Evolutionary conservation across 2,888 invertebrate genomes (phyloP).

Genomic region (Trachelus iudaicus): DNA sequence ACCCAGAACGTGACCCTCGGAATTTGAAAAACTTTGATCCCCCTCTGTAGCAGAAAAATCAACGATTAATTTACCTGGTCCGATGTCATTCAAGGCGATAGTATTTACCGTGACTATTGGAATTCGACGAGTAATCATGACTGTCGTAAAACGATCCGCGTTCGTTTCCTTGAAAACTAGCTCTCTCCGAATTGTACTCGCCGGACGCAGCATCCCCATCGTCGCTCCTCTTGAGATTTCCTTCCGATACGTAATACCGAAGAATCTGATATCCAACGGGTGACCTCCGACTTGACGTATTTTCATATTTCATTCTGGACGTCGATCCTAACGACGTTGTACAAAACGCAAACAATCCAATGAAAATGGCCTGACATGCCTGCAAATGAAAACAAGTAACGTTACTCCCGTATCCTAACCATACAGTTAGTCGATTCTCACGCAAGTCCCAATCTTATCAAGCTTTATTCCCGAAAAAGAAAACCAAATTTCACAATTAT

Average conservation of each 20-base stretch:
- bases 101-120: constrained; percentile 33
- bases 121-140: neutral
- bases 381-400: neutral
- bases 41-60: neutral
- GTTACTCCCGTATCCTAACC: neutral
- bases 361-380: neutral
- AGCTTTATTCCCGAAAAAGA: neutral
- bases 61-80: neutral
- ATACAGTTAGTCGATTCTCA: neutral
- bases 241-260: neutral
- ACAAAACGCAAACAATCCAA: neutral
- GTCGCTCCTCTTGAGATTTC: neutral
- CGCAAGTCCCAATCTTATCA: neutral
- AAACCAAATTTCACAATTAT: neutral
- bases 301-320: neutral
- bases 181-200: constrained; percentile 26
- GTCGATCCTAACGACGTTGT: neutral
- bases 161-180: constrained; percentile 26
- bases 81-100: constrained; percentile 1
- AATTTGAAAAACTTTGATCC: constrained; percentile 6
- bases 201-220: neutral
- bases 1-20: constrained; percentile 42
- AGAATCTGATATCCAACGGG: neutral
- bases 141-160: constrained; percentile 30
- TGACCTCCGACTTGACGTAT: neutral